These are phyloP conservation scores for Atta colombica DNA, from an alignment of 1,140 invertebrate species.

Conservation along the genomic window DNA sequence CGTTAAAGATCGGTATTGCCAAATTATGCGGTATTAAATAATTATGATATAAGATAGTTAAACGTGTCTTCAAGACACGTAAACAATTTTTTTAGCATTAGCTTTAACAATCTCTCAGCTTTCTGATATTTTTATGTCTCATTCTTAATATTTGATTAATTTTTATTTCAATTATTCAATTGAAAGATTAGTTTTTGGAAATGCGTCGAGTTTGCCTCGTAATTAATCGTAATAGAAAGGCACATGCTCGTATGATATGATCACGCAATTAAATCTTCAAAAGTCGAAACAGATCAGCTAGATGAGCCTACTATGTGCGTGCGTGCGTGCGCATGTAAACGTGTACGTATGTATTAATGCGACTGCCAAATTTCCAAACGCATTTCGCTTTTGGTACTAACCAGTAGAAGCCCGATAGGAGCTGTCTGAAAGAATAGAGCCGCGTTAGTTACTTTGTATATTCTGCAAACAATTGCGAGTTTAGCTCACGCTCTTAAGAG, in stretches of 20 bases:
- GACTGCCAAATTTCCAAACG: conserved; percentile 67
- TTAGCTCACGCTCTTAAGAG: conserved; percentile 44
- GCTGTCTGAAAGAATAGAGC: conserved; percentile 89
- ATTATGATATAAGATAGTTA: neutral
- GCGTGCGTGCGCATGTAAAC: conserved; percentile 60
- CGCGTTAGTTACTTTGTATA: conserved; percentile 79
- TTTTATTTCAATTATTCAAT: neutral
- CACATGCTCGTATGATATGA: conserved; percentile 62
- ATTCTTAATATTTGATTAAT: neutral
- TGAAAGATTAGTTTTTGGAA: neutral
- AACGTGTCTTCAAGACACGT: neutral
- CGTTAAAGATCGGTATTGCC: neutral
- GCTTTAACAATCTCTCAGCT: neutral
- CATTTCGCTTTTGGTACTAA: conserved; percentile 86
- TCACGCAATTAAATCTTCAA: conserved; percentile 31
- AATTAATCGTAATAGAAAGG: conserved; percentile 27
- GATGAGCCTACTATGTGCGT: conserved; percentile 65
- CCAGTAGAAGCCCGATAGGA: conserved; percentile 91
- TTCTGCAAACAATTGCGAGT: conserved; percentile 48
- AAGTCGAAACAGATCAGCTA: conserved; percentile 43
- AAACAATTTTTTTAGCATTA: conserved; percentile 4
- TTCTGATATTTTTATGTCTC: neutral
- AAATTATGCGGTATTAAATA: conserved; percentile 9
- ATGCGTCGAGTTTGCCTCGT: neutral
- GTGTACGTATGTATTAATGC: conserved; percentile 64